Base-by-base conservation (phyloP, 2,888 invertebrate genomes). In the Tyria jacobaeae region DNA sequence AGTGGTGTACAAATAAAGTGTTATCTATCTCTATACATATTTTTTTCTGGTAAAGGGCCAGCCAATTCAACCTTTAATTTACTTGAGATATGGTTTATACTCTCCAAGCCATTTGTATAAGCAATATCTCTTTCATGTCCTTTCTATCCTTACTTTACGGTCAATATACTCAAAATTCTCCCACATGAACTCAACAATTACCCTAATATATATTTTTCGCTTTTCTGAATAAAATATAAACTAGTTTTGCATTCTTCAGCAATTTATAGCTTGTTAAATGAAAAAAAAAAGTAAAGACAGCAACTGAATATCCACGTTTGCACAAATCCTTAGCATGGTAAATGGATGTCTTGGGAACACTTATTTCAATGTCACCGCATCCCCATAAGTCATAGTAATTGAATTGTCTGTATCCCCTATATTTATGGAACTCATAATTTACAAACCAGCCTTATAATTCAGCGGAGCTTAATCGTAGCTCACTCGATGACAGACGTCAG, bases 341-440 rank as follows among this genome's bases (percentile, higher is more conserved):
- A 76, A 73, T 68, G 50, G 54, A 66, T 61, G 61, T 54, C 55
- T 25, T 14, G 47, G n/a, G 48, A 62, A 52, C 68, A 61, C 60
- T 66, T 66, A 71, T 76, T 77, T 70, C 70, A 71, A 66, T 66
- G 75, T 76, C 71, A 44, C 67, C 44, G 61, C 66, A 53, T 68
- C 71, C 71, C 57, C 60, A 62, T 65, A 64, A 67, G 64, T 70
- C 79, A 74, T 73, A 70, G 77, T 73, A 79, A 78, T 78, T 79
- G 78, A 78, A 78, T 78, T 78, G 78, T 78, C 80, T 60, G 58
- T 60, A 39, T 64, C 51, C 66, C 62, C 75, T 65, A 56, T 74
- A 70, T 79, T 79, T 79, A 76, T 74, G 70, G 51, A 50, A 44
- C 52, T 74, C 62, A 68, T 71, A 76, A 73, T 74, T 70, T 79